These are phyloP conservation scores for Clupea harengus DNA, from an alignment of 2,113 vertebrate genomes.

Conservation along the genomic window DNA sequence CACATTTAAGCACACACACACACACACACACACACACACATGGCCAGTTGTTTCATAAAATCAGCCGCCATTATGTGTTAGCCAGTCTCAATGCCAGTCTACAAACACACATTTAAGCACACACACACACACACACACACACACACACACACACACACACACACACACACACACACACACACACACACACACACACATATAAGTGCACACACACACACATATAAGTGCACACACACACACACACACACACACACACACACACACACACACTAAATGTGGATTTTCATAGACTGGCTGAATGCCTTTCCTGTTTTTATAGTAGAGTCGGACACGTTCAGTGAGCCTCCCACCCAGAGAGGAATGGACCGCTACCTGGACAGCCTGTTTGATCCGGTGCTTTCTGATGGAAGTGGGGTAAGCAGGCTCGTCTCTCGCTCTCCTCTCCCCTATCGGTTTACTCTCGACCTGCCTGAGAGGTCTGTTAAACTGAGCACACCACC, in stretches of 20 bases:
- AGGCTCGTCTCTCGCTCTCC: background rate
- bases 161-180: too few species aligned
- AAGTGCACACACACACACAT: too few species aligned
- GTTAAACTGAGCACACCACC: background rate
- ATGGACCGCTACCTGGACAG: conserved; percentile 96
- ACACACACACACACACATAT: too few species aligned
- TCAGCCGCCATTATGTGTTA: background rate
- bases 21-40: background rate
- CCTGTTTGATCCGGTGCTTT: conserved; percentile 90
- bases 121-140: background rate
- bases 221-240: background rate
- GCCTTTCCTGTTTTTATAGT: conserved; percentile 9
- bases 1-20: background rate
- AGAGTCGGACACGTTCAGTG: conserved; percentile 74
- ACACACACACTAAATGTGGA: background rate
- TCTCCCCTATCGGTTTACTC: background rate
- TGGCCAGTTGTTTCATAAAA: too few species aligned
- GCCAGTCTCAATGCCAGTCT: background rate
- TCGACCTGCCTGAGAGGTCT: background rate
- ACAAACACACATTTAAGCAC: background rate
- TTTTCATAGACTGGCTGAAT: background rate
- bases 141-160: too few species aligned
- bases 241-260: background rate
- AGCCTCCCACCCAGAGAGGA: conserved; percentile 79
- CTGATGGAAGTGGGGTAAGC: conserved; percentile 83